Evolutionary conservation across 2,113 vertebrate genomes (phyloP), one percentile per base, ranked within the genome.

Genomic region (Dryoscopus gambensis): DNA sequence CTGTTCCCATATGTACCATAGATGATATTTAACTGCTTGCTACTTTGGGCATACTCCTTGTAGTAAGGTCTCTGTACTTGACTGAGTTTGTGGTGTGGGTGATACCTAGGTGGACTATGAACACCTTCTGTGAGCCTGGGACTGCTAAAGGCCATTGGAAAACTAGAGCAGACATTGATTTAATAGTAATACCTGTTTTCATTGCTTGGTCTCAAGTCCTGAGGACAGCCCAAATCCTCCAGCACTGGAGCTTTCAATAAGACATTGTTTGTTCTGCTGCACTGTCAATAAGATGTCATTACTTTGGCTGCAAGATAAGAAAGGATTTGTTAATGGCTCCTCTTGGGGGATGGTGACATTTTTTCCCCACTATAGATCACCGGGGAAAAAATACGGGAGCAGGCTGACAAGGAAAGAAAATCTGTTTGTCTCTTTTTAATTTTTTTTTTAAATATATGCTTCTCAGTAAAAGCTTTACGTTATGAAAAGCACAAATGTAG

Each of bases 251-350:
- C 67, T 91, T 97, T 95, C 93, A 95, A 55, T 94, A 88, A 80
- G 84, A 91, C 80, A n/a, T 86, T 95, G 79, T 97, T 97, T 92
- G 78, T 75, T 87, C 70, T 90, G 71, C 82, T 85, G 35, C 1
- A 15, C 82, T 95, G 94, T 74, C 95, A 94, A 81, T 97, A 95
- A 95, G 87, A 85, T 90, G 79, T 75, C 89, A 88, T 93, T 95
- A 93, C 78, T 93, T 90, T 27, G 82, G 71, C 60, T 87, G 37
- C 62, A 69, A 94, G 95, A 91, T 89, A 96, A 85, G 80, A 85
- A 91, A 65, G 55, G 81, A 75, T 97, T 95, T 96, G 87, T 92
- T 94, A 95, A 90, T 91, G 79, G 75, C 18, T 83, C 5, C 82
- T 95, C 75, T 68, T 87, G 87, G 74, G 89, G 74, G 24, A 71